phyloP scores from a whole-genome alignment of 2,797 vertebrate species.

The Falco columbarius region DNA sequence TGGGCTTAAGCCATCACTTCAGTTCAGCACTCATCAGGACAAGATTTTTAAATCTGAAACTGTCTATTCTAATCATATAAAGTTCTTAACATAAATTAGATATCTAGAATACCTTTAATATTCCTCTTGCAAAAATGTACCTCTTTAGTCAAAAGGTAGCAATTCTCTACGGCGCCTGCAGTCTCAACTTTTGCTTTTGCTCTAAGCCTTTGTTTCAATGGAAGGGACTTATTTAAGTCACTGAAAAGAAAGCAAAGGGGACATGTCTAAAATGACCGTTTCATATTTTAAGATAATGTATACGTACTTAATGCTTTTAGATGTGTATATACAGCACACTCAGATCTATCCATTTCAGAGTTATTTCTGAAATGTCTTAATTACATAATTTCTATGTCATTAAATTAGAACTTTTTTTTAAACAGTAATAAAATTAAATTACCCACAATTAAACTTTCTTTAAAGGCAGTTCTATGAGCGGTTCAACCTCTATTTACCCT shows the following conservation, averaged over 20 bases:
- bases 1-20: neutral
- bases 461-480: constrained; percentile 10
- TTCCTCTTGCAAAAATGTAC: constrained; percentile 60
- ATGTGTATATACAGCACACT: neutral
- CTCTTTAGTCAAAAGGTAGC: constrained; percentile 29
- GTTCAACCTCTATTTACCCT: neutral
- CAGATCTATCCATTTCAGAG: neutral
- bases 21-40: neutral
- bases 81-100: constrained; percentile 41
- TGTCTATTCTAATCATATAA: neutral
- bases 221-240: constrained; percentile 36
- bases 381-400: neutral
- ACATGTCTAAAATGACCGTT: neutral
- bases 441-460: constrained; percentile 1
- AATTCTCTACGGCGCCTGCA: constrained; percentile 48
- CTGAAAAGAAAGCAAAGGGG: constrained; percentile 56
- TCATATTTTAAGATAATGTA: neutral
- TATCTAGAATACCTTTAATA: constrained; percentile 74
- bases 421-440: neutral
- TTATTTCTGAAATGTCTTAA: neutral
- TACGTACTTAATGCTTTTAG: neutral
- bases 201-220: constrained; percentile 44
- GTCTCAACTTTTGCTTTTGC: constrained; percentile 36
- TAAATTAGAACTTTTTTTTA: constrained; percentile 1
- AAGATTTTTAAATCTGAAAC: constrained; percentile 20